These are phyloP conservation scores for Monarcha castaneiventris DNA, from an alignment of 2,113 vertebrate genomes.

Conservation along the genomic window DNA sequence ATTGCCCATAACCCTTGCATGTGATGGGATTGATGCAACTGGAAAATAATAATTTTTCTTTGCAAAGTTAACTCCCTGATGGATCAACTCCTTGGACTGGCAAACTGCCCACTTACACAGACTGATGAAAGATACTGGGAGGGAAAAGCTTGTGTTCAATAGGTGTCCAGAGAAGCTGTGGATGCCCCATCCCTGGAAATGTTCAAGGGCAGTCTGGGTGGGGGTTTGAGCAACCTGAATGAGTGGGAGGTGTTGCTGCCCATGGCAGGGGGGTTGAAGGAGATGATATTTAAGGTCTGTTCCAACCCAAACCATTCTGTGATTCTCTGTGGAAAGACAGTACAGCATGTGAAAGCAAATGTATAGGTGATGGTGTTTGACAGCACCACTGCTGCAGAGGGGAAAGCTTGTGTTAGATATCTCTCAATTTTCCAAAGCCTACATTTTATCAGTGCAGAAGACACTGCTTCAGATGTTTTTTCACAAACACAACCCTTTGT, in stretches of 20 bases:
- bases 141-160: neutral
- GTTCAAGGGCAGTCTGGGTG: neutral
- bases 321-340: neutral
- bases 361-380: neutral
- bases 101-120: neutral
- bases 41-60: neutral
- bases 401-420: neutral
- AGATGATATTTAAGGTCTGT: neutral
- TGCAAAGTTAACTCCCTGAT: neutral
- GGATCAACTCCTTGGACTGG: neutral
- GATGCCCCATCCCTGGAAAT: neutral
- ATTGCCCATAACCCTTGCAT: rapidly evolving
- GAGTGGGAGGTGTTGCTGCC: neutral
- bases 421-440: neutral
- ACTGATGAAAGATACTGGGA: neutral
- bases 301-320: neutral
- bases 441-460: neutral
- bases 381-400: neutral
- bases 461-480: neutral
- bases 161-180: neutral
- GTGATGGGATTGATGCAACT: rapidly evolving
- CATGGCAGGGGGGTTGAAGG: neutral
- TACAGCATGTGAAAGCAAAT: neutral
- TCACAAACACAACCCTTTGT: neutral
- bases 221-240: neutral